Evolutionary conservation across 30 jellyfish, hydroid and myxozoan genomes (phyloP).

Genomic region (Nemopilema nomurai): DNA sequence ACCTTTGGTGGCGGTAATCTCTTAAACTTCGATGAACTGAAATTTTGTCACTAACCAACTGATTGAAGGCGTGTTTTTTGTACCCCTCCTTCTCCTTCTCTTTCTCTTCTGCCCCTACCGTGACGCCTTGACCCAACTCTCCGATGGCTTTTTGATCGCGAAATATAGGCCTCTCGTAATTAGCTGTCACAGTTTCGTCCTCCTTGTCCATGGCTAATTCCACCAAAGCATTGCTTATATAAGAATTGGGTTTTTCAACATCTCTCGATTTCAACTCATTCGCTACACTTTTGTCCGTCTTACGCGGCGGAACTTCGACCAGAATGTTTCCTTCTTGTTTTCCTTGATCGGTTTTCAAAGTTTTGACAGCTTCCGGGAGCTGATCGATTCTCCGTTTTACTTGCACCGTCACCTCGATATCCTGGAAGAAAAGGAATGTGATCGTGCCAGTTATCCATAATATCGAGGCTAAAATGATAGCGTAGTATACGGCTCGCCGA

Average conservation of each 20-base stretch:
- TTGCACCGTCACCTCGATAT: conserved; percentile 95
- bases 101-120: conserved; percentile 75
- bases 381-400: conserved; percentile 77
- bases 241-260: background rate
- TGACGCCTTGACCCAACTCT: conserved; percentile 89
- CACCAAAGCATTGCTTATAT: background rate
- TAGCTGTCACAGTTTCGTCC: conserved; percentile 43
- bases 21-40: conserved; percentile 94
- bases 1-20: conserved; percentile 89
- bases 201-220: conserved; percentile 9
- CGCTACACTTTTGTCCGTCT: background rate
- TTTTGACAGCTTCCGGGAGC: conserved; percentile 22
- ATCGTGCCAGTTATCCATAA: conserved; percentile 93
- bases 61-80: conserved; percentile 93
- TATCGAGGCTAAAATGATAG: conserved; percentile 84
- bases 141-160: conserved; percentile 79
- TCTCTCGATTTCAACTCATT: background rate
- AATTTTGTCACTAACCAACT: conserved; percentile 85
- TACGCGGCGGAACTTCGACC: background rate
- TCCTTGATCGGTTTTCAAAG: conserved; percentile 17
- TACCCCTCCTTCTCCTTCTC: conserved; percentile 94
- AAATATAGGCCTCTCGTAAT: conserved; percentile 65
- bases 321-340: conserved; percentile 34
- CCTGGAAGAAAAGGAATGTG: conserved; percentile 88
- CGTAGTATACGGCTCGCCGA: conserved; percentile 78